Conservation (phyloP, 2,113 vertebrate genomes). For the Tragelaphus scriptus region DNA sequence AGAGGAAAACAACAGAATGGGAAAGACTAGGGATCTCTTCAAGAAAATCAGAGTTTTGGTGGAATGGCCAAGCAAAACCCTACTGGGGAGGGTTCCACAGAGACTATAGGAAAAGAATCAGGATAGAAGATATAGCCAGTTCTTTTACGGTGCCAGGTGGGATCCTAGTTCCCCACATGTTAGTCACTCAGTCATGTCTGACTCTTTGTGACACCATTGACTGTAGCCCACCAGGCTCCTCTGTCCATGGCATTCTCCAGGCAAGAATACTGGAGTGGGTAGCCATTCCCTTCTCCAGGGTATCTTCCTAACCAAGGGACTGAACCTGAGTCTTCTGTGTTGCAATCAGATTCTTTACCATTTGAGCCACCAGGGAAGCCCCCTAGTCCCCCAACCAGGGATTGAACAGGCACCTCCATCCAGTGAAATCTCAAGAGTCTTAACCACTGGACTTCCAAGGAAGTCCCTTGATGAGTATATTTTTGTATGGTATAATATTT, state of each 20-base stretch:
- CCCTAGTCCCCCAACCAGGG: not conserved
- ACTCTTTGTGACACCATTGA: not conserved
- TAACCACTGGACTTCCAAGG: not conserved
- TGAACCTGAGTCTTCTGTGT: not conserved
- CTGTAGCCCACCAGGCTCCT: not conserved
- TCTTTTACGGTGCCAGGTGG: not conserved
- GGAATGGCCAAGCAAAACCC: not conserved
- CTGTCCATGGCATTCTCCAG: not conserved
- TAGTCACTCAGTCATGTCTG: not conserved
- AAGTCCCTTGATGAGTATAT: not conserved
- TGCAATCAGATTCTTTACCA: not conserved
- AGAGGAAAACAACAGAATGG: too few species aligned
- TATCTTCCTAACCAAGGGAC: not conserved
- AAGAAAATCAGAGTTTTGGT: too few species aligned
- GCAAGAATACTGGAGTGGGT: not conserved
- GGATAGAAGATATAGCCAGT: not conserved
- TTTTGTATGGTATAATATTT: not conserved
- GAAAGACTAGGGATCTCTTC: too few species aligned
- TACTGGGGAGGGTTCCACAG: not conserved
- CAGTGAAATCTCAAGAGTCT: not conserved
- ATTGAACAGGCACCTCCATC: not conserved
- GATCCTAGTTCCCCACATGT: not conserved
- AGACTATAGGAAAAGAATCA: not conserved
- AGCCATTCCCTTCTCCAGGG: not conserved
- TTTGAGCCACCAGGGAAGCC: not conserved